These are phyloP conservation scores for Macrosoma leucophasiata DNA, from an alignment of 2,888 invertebrate species.

Conservation along the genomic window DNA sequence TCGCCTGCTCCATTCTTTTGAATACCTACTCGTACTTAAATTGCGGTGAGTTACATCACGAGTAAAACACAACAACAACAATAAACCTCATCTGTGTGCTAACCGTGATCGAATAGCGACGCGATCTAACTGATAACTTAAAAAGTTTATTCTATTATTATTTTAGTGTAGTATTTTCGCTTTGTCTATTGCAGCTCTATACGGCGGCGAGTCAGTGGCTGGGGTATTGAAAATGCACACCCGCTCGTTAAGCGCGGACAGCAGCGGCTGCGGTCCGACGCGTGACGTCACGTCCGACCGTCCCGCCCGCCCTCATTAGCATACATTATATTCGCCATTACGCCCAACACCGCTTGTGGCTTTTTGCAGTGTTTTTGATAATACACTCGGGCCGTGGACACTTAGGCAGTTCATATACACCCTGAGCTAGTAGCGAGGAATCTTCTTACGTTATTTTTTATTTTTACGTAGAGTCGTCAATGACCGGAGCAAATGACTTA, in stretches of 20 bases:
- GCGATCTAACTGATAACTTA: too few relatives aligned
- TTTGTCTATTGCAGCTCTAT: conserved; percentile 28
- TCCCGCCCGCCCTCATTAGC: conserved; percentile 66
- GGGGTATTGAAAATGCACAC: conserved; percentile 62
- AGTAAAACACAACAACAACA: too few relatives aligned
- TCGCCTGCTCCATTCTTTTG: conserved; percentile 36
- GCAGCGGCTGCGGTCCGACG: conserved; percentile 62
- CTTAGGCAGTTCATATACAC: conserved; percentile 14
- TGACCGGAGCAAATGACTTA: too few relatives aligned
- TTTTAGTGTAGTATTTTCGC: too few relatives aligned
- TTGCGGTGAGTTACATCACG: too few relatives aligned
- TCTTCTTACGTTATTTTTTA: too few relatives aligned
- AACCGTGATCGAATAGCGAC: too few relatives aligned
- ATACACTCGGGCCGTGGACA: conserved; percentile 42
- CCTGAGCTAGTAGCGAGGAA: too few relatives aligned
- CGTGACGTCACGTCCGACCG: conserved; percentile 67
- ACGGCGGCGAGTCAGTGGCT: conserved; percentile 32
- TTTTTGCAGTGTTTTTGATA: conserved; percentile 60
- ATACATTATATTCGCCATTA: conserved; percentile 72
- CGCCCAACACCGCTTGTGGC: conserved; percentile 54
- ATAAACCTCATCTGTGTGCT: too few relatives aligned
- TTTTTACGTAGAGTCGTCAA: too few relatives aligned
- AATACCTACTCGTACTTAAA: conserved; percentile 12
- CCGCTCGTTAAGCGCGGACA: conserved; percentile 61
- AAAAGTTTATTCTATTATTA: too few relatives aligned